Conservation (phyloP, 2,113 vertebrate species). For the Nibea coibor region DNA sequence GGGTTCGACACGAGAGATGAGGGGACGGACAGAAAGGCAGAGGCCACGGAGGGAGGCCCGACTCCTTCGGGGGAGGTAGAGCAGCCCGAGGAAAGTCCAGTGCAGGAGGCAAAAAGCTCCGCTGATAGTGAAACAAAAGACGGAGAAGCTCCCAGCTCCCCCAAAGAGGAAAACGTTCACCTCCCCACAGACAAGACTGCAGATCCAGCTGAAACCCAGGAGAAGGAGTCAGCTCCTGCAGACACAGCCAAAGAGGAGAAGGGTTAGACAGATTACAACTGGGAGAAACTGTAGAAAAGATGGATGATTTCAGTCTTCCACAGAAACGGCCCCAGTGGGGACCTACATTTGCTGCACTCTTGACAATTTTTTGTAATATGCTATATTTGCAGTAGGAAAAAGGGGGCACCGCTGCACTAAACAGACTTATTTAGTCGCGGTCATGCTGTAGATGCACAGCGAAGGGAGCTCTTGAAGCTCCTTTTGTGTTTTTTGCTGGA, state of each 20-base stretch:
- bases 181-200: conserved; percentile 24
- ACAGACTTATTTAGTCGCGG: conserved; percentile 19
- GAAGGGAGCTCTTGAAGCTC: background rate
- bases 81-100: conserved; percentile 13
- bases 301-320: conserved; percentile 68
- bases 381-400: conserved; percentile 49
- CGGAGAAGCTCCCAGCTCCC: background rate
- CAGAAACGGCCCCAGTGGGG: conserved; percentile 48
- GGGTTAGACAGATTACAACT: conserved; percentile 9
- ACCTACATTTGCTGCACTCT: conserved; percentile 51
- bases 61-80: conserved; percentile 19
- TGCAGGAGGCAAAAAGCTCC: background rate
- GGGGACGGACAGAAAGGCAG: background rate
- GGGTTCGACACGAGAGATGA: background rate
- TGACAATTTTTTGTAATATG: conserved; percentile 34
- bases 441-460: conserved; percentile 32
- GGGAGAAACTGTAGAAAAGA: conserved; percentile 14
- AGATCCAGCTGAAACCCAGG: conserved; percentile 40
- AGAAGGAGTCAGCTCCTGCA: conserved; percentile 11
- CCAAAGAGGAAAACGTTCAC: conserved; percentile 39
- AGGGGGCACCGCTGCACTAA: conserved; percentile 19
- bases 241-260: conserved; percentile 48
- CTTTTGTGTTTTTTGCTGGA: conserved; percentile 21
- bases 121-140: conserved; percentile 32
- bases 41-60: fast-evolving